Conservation (phyloP, 2,113 vertebrate species). For the Odontophorus gujanensis region DNA sequence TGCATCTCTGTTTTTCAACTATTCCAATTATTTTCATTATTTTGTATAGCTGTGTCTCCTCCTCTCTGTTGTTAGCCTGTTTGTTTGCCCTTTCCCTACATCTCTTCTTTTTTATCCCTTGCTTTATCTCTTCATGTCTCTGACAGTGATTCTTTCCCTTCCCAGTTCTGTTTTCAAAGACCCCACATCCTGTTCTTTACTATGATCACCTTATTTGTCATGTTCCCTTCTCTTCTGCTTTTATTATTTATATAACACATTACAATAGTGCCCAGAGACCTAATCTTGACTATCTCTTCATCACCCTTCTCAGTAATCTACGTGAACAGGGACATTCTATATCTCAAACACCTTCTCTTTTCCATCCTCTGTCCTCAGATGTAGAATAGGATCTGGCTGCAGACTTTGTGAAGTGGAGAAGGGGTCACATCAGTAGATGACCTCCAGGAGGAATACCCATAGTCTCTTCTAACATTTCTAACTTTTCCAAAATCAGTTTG, state of each 20-base stretch:
- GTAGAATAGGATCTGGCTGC: not conserved
- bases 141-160: not conserved
- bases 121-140: not conserved
- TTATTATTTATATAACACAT: not conserved
- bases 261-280: not conserved
- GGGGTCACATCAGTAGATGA: accelerated
- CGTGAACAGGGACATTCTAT: not conserved
- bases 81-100: not conserved
- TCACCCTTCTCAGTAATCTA: not conserved
- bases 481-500: not conserved
- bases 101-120: not conserved
- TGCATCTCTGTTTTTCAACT: not conserved
- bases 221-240: not conserved
- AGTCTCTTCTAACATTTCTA: not conserved
- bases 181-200: not conserved
- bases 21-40: not conserved
- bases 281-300: not conserved
- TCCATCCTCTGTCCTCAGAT: accelerated
- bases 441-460: not conserved
- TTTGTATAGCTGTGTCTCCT: not conserved
- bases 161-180: not conserved
- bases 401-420: not conserved
- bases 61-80: not conserved
- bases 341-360: not conserved
- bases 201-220: not conserved